Evolutionary conservation across 2,888 invertebrate genomes (phyloP), one percentile per base, ranked within the genome.

Genomic region (Synanthedon tipuliformis): DNA sequence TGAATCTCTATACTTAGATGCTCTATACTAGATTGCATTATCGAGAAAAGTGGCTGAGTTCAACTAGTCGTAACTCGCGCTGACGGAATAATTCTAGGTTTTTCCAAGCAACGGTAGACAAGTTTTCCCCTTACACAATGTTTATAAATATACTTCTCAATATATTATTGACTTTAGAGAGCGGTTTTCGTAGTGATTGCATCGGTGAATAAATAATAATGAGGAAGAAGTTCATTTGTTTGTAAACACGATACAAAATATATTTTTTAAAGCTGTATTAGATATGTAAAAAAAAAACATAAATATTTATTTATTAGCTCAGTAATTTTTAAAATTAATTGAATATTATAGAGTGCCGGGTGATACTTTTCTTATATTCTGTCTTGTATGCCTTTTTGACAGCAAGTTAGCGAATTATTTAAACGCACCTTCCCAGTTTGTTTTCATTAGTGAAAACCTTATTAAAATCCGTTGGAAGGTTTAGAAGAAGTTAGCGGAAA

Each of bases 171-270:
- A 41, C 50, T 48, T 11, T 41, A 23, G 41, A 48, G 34, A 45
- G 27, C 51, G 45, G 52, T 48, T 52, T 53, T 55, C 56, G 53
- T 54, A 55, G 45, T 45, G 45, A 45, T n/a, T 45, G 48, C 52
- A 50, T 45, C 54, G 57, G 58, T 54, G 55, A 56, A 56, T 54
- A 53, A 55, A 62, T 64, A 66, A 63, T 68, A 68, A 72, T 68
- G 68, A 73, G 65, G 68, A 65, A n/a, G n/a, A 58, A 64, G 12
- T 5, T 13, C n/a, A 15, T 13, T 45, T 45, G 45, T 45, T 45
- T 45, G 45, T 45, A 45, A 45, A 63, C 59, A 12, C 53, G 13
- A 34, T 34, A 34, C 2, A 34, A 34, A 34, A 23, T 23, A 5
- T 23, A 4, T 23, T 23, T 23, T 23, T 23, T 1, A 23, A 23